A percentile compares a stretch with the other conserved stretches of the same genome.
Conservation (phyloP, 2,888 invertebrate species). For the Sericinus montela region DNA sequence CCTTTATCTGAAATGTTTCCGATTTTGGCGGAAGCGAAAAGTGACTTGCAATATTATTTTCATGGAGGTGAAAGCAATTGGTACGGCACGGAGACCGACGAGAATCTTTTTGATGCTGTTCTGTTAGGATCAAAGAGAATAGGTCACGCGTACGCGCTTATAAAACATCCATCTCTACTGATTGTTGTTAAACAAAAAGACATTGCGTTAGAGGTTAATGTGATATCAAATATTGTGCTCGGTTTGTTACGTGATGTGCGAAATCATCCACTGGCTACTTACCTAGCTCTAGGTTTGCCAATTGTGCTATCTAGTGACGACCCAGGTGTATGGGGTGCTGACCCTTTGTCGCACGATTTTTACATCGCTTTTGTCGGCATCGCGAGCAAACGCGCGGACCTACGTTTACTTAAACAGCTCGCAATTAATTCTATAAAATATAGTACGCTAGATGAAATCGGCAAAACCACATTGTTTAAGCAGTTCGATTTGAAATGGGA, state of each 20-base stretch:
- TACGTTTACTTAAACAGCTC: conserved; percentile 85
- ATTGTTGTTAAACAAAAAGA: conserved; percentile 73
- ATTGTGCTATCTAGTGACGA: conserved; percentile 89
- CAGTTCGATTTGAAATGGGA: conserved; percentile 50
- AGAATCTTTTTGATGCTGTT: conserved; percentile 88
- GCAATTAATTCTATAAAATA: conserved; percentile 86
- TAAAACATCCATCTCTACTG: conserved; percentile 85
- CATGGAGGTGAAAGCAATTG: conserved; percentile 91
- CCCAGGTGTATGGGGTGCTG: conserved; percentile 87
- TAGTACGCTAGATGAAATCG: conserved; percentile 68
- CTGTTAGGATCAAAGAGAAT: conserved; percentile 86
- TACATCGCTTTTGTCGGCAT: conserved; percentile 88
- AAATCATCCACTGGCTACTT: conserved; percentile 85
- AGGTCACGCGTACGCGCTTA: conserved; percentile 87
- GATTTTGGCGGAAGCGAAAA: conserved; percentile 67
- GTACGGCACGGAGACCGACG: conserved; percentile 82
- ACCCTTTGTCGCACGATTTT: conserved; percentile 88
- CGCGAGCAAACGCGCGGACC: conserved; percentile 83
- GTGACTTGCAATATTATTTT: conserved; percentile 82
- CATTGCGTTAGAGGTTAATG: conserved; percentile 88
- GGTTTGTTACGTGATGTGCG: conserved; percentile 84
- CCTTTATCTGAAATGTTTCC: conserved; percentile 81
- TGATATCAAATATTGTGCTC: conserved; percentile 88
- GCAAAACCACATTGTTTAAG: conserved; percentile 37
- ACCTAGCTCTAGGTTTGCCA: conserved; percentile 84